Conservation (phyloP, 2,888 invertebrate genomes). For the Eupithecia vulgata region DNA sequence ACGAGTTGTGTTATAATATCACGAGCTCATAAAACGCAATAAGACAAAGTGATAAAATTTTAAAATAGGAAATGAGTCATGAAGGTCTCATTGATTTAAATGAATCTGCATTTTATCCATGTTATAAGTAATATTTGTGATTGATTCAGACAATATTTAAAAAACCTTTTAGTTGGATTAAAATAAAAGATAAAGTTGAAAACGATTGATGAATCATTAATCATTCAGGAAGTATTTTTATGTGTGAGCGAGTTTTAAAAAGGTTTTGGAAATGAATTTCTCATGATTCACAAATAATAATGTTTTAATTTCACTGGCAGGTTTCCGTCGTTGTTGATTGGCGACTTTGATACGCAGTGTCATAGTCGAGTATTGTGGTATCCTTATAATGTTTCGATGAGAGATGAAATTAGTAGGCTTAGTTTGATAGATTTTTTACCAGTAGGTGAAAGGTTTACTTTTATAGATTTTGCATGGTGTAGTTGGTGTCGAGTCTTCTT, state of each 20-base stretch:
- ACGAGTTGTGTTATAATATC: conserved; percentile 11
- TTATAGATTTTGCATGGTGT: too few species aligned
- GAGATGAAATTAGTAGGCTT: too few species aligned
- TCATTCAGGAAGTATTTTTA: conserved; percentile 4
- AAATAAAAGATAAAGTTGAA: conserved; percentile 2
- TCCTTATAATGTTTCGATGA: too few species aligned
- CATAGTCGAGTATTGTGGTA: too few species aligned
- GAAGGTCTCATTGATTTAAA: not conserved
- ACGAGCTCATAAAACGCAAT: not conserved
- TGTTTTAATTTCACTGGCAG: too few species aligned
- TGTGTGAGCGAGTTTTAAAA: conserved; percentile 4
- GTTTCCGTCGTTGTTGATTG: too few species aligned
- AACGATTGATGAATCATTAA: conserved; percentile 8
- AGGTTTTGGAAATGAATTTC: not conserved
- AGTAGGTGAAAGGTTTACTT: too few species aligned
- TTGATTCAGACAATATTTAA: not conserved
- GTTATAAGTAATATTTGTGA: too few species aligned
- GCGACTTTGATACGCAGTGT: too few species aligned
- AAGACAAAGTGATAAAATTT: not conserved
- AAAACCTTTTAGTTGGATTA: not conserved
- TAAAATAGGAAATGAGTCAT: not conserved
- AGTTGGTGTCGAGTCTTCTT: too few species aligned
- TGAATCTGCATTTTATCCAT: too few species aligned
- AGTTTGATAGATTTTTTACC: too few species aligned
- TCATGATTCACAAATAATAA: not conserved